Evolutionary conservation across 2,797 vertebrate genomes (phyloP), one percentile per base, ranked within the genome.

Genomic region (Tympanoctomys barrerae): DNA sequence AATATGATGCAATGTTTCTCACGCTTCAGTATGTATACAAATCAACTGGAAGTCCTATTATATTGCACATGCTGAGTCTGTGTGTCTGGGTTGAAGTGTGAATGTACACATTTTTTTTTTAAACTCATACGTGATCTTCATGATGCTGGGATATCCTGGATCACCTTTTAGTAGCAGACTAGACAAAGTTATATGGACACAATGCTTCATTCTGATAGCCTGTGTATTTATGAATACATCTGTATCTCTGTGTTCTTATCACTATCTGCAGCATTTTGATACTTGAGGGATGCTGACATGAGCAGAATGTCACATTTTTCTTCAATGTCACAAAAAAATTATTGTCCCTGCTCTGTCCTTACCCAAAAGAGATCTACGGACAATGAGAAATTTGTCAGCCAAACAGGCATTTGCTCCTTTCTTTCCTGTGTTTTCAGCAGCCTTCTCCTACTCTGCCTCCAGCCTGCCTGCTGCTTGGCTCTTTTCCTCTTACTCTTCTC

Each of bases 31-130:
- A 10, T 70, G 80, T 57, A 9, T 42, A 39, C 96, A 94, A 39
- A 96, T 95, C 93, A 88, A 73, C n/a, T 12, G 73, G 36, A 94
- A 21, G 42, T 7, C 83, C 87, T 82, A 87, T 95, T 95, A 96
- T 94, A 89, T 93, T 89, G 78, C 91, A 93, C 83, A 71, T 85
- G 81, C 84, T 91, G 80, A 95, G 64, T 81, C 64, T 28, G 79
- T 31, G 75, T 18, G 33, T 75, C 42, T 93, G 75, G 62, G 59
- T 31, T 0, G 21, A 61, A 42, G 39, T 80, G 31, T 49, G 62
- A 71, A 82, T 75, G 46, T 73, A 77, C 19, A 18, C 31, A 82
- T 28, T 42, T 84, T 82, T 82, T 54, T 54, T 49, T 49, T 49
- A 49, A 42, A 71, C 42, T 81, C 61, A 0, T 7, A 5, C 12